phyloP scores from a whole-genome alignment of 2,888 invertebrate species.

The Achlya flavicornis region DNA sequence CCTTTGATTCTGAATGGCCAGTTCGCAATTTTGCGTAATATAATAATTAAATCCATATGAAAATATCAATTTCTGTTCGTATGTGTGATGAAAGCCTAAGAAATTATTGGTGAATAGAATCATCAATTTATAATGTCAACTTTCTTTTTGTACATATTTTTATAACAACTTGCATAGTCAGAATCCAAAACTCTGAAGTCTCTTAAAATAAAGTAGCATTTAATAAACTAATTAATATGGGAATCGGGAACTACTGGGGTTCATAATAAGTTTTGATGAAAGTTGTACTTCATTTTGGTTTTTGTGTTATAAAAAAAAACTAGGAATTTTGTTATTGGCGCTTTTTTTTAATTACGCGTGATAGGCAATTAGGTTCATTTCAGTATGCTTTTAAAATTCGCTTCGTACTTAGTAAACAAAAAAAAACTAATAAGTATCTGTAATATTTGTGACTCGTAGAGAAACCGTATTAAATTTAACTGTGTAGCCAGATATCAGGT shows the following conservation, averaged over 20 bases:
- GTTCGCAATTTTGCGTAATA: constrained; percentile 23
- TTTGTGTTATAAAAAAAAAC: constrained; percentile 38
- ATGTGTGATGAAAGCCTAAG: constrained; percentile 43
- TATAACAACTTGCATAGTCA: constrained; percentile 59
- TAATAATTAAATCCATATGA: constrained; percentile 14
- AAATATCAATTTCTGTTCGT: constrained; percentile 24
- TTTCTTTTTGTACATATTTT: constrained; percentile 64
- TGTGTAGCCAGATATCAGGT: constrained; percentile 40
- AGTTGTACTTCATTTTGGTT: constrained; percentile 53
- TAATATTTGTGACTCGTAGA: constrained; percentile 37
- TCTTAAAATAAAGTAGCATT: constrained; percentile 36
- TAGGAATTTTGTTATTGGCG: constrained; percentile 47
- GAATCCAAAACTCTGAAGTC: constrained; percentile 56
- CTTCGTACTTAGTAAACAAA: constrained; percentile 68
- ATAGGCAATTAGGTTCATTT: constrained; percentile 39
- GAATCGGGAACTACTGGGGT: constrained; percentile 31
- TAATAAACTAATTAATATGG: constrained; percentile 40
- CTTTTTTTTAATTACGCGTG: constrained; percentile 50
- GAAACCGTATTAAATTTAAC: constrained; percentile 43
- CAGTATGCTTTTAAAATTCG: constrained; percentile 60
- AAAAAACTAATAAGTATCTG: constrained; percentile 35
- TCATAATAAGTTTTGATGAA: constrained; percentile 30
- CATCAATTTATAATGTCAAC: constrained; percentile 42
- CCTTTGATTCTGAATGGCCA: constrained; percentile 45
- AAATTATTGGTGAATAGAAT: constrained; percentile 41